Conservation (phyloP, 2,113 vertebrate genomes). For the Nesoenas mayeri region DNA sequence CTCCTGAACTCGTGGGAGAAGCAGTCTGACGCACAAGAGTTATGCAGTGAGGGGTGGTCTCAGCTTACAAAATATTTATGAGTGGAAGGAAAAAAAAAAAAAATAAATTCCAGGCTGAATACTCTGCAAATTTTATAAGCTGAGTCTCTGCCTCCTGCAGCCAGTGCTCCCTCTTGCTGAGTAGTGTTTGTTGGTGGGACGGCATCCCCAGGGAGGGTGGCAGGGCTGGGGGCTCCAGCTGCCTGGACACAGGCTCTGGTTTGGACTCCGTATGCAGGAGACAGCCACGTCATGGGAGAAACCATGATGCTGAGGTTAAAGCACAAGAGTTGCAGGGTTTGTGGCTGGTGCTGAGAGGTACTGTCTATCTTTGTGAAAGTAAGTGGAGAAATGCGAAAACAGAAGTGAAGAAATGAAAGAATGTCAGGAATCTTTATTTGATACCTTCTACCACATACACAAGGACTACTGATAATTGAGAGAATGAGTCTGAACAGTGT, state of each 20-base stretch:
- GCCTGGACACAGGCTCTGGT: background rate
- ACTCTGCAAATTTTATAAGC: background rate
- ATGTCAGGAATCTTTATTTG: background rate
- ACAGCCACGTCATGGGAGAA: background rate
- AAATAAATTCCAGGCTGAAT: background rate
- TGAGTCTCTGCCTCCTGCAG: background rate
- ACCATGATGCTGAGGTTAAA: background rate
- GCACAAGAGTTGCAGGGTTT: background rate
- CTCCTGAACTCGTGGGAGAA: background rate
- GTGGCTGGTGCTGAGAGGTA: background rate
- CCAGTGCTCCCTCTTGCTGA: fast-evolving
- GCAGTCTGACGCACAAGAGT: background rate
- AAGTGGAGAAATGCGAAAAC: background rate
- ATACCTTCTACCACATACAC: background rate
- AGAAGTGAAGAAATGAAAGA: background rate
- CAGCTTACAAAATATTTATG: background rate
- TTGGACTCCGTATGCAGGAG: background rate
- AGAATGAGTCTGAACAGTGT: background rate
- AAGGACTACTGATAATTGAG: background rate
- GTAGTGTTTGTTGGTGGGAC: fast-evolving
- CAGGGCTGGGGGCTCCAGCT: background rate
- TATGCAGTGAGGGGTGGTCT: fast-evolving
- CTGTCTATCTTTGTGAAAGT: background rate
- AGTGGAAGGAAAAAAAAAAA: background rate
- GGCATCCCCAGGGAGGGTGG: too few relatives aligned